These are phyloP conservation scores for Eptesicus fuscus DNA, from an alignment of 2,113 vertebrate genomes.

Conservation along the genomic window DNA sequence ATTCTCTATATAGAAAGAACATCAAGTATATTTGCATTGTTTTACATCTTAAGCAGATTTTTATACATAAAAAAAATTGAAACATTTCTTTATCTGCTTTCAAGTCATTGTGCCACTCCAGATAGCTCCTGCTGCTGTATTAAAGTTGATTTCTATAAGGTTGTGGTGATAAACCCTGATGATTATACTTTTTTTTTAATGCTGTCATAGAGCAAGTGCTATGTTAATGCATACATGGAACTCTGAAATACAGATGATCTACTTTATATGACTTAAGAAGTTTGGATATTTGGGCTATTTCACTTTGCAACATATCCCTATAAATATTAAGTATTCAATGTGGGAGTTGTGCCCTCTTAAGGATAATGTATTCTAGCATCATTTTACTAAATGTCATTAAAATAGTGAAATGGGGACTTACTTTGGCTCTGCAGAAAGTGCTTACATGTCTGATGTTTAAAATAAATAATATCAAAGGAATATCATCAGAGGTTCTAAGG, in stretches of 20 bases:
- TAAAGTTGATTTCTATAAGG: not conserved
- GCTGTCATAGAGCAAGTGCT: not conserved
- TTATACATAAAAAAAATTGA: not conserved
- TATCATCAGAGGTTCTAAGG: not conserved
- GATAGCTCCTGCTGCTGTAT: not conserved
- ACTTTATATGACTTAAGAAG: not conserved
- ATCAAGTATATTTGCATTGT: not conserved
- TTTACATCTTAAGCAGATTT: not conserved
- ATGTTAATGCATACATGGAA: not conserved
- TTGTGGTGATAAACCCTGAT: not conserved
- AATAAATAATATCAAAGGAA: not conserved
- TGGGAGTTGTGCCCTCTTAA: constrained; percentile 11
- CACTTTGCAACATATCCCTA: not conserved
- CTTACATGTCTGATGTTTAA: not conserved
- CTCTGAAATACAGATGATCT: not conserved
- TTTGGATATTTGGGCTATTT: constrained; percentile 5
- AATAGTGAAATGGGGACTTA: not conserved
- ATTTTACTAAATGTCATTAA: constrained; percentile 14
- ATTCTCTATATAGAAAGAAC: not conserved
- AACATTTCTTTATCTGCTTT: not conserved
- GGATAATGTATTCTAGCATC: not conserved
- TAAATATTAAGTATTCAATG: not conserved
- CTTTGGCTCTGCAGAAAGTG: not conserved
- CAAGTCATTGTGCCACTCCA: not conserved
- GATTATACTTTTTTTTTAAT: not conserved